Evolutionary conservation across 2,888 invertebrate genomes (phyloP).

Genomic region (Luperina nickerlii): DNA sequence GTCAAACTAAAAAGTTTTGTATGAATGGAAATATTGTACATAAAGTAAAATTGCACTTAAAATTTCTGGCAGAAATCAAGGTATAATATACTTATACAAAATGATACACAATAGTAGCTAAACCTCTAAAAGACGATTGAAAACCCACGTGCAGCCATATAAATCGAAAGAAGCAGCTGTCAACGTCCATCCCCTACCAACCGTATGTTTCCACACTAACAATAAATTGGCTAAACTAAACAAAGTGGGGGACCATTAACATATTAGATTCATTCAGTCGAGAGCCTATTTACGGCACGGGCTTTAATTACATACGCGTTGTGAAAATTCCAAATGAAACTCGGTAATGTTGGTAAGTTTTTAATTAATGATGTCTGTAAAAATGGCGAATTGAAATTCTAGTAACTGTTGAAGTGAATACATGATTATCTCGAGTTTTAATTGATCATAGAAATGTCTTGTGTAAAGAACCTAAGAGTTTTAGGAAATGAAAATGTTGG

Average conservation of each 20-base stretch:
- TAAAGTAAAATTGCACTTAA: not conserved
- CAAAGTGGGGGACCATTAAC: conserved; percentile 73
- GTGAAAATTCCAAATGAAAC: conserved; percentile 46
- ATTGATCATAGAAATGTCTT: not conserved
- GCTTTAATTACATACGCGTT: conserved; percentile 62
- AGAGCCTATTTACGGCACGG: conserved; percentile 57
- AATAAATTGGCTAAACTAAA: conserved; percentile 74
- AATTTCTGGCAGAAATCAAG: not conserved
- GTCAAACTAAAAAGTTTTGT: not conserved
- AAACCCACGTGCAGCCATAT: not conserved
- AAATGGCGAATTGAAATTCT: conserved; percentile 13
- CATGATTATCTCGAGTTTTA: conserved; percentile 8
- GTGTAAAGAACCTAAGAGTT: not conserved
- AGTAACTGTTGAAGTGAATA: not conserved
- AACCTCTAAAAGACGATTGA: not conserved
- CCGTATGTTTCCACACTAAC: conserved; percentile 59
- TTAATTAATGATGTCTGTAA: conserved; percentile 42
- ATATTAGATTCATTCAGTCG: conserved; percentile 73
- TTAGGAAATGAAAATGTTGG: not conserved
- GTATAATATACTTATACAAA: too few species aligned
- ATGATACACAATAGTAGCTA: not conserved
- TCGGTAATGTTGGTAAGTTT: conserved; percentile 31
- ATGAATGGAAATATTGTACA: not conserved
- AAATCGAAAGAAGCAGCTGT: not conserved
- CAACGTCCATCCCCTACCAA: not conserved